These are phyloP conservation scores for Anhinga rufa DNA, from an alignment of 2,113 vertebrate genomes.

Conservation along the genomic window DNA sequence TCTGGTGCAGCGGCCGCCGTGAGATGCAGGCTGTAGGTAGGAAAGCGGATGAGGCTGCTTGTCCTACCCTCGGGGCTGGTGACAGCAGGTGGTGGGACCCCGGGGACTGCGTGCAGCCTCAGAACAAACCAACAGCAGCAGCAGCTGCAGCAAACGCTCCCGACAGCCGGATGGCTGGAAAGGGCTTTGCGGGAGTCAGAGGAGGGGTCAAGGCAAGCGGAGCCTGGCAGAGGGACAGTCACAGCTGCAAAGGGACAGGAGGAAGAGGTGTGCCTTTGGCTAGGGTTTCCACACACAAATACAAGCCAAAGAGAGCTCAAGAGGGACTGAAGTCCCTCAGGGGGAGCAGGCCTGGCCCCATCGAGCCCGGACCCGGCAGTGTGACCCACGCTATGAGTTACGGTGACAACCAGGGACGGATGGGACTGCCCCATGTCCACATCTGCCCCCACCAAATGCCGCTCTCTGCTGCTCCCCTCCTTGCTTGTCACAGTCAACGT, in stretches of 20 bases:
- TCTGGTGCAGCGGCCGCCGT: neutral
- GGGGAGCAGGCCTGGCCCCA: neutral
- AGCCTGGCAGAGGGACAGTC: neutral
- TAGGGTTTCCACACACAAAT: neutral
- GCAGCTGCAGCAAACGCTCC: neutral
- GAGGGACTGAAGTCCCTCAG: neutral
- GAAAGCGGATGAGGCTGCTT: neutral
- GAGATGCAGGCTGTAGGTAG: neutral
- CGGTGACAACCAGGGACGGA: rapidly evolving
- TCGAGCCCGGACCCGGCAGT: rapidly evolving
- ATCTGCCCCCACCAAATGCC: neutral
- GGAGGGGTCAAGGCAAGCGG: neutral
- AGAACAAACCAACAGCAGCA: neutral
- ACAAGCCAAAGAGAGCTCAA: neutral
- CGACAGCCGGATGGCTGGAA: neutral
- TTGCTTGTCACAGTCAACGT: rapidly evolving
- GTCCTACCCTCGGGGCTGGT: neutral
- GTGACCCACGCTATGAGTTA: neutral
- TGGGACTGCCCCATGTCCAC: rapidly evolving
- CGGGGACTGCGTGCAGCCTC: neutral
- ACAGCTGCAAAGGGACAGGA: neutral
- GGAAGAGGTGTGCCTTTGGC: neutral
- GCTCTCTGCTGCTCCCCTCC: neutral
- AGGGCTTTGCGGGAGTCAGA: neutral
- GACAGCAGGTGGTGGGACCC: neutral